Base-by-base conservation (phyloP, 2,113 vertebrate genomes). In the rat (Rattus norvegicus) region DNA sequence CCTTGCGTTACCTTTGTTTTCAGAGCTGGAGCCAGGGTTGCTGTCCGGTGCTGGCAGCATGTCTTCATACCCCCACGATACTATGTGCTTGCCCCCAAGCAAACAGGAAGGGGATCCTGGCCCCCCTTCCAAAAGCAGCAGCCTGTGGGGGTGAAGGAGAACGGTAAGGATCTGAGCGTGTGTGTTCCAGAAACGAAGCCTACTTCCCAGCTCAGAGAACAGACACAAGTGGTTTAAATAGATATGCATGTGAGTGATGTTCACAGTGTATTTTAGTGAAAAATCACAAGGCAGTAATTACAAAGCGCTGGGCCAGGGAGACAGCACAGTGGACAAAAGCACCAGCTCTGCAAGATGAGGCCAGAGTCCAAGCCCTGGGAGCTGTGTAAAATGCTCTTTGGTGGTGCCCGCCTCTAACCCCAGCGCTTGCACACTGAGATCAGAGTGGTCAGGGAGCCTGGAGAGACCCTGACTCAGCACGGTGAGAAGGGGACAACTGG, bases 11-110 rank as follows among this genome's bases (percentile, higher is more conserved):
- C 99, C 99, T 99, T 99, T 99, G 97, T 94, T 99, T 98, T 99
- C 99, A 96, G 99, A 98, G 97, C 99, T 99, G 93, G 99, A 99
- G 92, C 99, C 98, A 96, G 98, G 98, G 98, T 99, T 99, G 94
- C 98, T 98, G 97, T 99, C 99, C 52, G 99, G 99, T 10, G 99
- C 99, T 10, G 99, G 99, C 88, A 99, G 97, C 99, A 99, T 99
- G 98, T 99, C 99, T 98, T 99, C 99, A 98, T 99, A 99, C 20
- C 99, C 99, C 99, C 99, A 99, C 14, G 99, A 99, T 69, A 99
- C 99, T 84, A 99, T 99, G 98, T 99, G 99, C 96, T 99, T 99
- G 59, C 99, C 99, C 88, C 99, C 99, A 0, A 99, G 98, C 97
- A 99, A 98, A 98, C 99, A 99, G 65, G 99, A 99, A 65, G 99